These are phyloP conservation scores for Tetragonisca angustula DNA, from an alignment of 2,888 invertebrate genomes.

Conservation along the genomic window DNA sequence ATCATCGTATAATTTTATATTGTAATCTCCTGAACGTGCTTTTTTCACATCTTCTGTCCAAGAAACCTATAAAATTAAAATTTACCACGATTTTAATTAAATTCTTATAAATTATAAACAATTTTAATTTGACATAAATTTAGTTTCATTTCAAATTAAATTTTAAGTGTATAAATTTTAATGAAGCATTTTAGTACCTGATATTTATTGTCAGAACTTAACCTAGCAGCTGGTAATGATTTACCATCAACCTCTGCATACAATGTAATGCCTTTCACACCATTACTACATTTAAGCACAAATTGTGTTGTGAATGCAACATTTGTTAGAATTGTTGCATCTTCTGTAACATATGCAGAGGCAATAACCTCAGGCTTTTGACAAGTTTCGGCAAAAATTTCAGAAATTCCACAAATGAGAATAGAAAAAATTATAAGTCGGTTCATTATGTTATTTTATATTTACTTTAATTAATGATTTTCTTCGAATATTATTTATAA, in stretches of 20 bases:
- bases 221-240: constrained; percentile 92
- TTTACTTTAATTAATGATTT: constrained; percentile 18
- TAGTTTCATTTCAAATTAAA: neutral
- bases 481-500: neutral
- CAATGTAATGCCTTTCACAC: constrained; percentile 88
- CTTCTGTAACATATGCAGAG: constrained; percentile 95
- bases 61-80: constrained; percentile 89
- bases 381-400: constrained; percentile 83
- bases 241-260: constrained; percentile 96
- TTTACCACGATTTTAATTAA: neutral
- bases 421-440: constrained; percentile 4
- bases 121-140: neutral
- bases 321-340: constrained; percentile 95
- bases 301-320: constrained; percentile 97
- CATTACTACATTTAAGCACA: constrained; percentile 91
- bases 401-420: constrained; percentile 40
- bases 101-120: neutral
- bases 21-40: constrained; percentile 92
- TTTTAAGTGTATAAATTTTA: neutral
- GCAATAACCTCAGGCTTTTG: constrained; percentile 89
- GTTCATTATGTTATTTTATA: constrained; percentile 27
- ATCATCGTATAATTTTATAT: constrained; percentile 94
- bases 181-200: constrained; percentile 87
- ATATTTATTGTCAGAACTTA: constrained; percentile 90
- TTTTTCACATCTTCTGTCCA: constrained; percentile 96